Conservation (phyloP, 1,140 invertebrate genomes). For the Zaprionus gabonicus region DNA sequence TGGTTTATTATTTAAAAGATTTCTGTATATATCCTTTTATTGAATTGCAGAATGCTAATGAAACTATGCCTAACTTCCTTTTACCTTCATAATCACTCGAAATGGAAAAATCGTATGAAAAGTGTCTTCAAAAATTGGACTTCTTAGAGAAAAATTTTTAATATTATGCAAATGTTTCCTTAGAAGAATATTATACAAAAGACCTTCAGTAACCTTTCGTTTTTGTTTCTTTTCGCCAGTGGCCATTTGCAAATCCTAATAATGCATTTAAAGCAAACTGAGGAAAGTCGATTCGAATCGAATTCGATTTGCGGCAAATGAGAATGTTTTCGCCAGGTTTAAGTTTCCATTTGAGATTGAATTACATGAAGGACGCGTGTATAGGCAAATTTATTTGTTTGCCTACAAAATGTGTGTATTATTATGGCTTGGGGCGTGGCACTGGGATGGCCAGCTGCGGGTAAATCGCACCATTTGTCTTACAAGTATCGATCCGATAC, state of each 20-base stretch:
- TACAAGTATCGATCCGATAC: slow-evolving; percentile 32
- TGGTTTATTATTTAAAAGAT: too few relatives aligned
- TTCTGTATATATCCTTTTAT: too few relatives aligned
- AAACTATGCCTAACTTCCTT: too few relatives aligned
- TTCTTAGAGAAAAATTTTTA: not conserved
- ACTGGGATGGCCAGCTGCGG: slow-evolving; percentile 13
- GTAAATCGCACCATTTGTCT: slow-evolving; percentile 43
- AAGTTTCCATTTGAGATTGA: slow-evolving; percentile 35
- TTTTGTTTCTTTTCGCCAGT: not conserved
- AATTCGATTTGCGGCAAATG: slow-evolving; percentile 22
- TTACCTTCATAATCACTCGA: too few relatives aligned
- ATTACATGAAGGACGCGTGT: slow-evolving; percentile 29
- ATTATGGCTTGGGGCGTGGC: slow-evolving; percentile 1
- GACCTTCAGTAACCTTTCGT: not conserved
- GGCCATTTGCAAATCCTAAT: not conserved
- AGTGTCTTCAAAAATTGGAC: not conserved
- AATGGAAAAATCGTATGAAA: not conserved
- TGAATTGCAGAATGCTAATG: too few relatives aligned
- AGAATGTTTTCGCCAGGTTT: slow-evolving; percentile 17
- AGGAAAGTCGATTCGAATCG: not conserved
- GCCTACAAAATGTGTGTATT: slow-evolving; percentile 35
- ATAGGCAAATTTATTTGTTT: slow-evolving; percentile 43
- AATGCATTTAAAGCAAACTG: not conserved
- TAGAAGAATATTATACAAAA: not conserved
- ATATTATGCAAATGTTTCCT: not conserved